Percentiles rank a stretch among this genome's conserved stretches.
Evolutionary conservation across 2,113 vertebrate species (phyloP).

Genomic region (Hippocampus abdominalis): DNA sequence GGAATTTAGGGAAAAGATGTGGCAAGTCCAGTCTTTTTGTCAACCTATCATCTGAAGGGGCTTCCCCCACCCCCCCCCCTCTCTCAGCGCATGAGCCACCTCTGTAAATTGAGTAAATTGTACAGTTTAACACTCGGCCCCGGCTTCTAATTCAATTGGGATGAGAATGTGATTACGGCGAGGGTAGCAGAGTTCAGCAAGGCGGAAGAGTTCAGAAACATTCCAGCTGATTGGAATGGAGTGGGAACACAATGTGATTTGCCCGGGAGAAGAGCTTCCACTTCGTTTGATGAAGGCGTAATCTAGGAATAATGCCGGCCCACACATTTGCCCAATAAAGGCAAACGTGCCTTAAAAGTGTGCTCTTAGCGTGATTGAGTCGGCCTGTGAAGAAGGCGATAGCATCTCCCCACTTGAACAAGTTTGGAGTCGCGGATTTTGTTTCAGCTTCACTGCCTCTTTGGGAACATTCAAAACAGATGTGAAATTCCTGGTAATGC

Average conservation of each 20-base stretch:
- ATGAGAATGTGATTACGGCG: constrained; percentile 45
- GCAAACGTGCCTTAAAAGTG: constrained; percentile 55
- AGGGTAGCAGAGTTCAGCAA: constrained; percentile 37
- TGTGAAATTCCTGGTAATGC: constrained; percentile 47
- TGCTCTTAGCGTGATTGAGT: constrained; percentile 69
- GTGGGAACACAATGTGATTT: constrained; percentile 53
- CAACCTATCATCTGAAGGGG: not conserved
- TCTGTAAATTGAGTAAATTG: constrained; percentile 36
- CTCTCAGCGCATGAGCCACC: constrained; percentile 2
- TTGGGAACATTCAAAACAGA: constrained; percentile 39
- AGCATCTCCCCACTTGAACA: constrained; percentile 15
- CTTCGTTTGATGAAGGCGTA: constrained; percentile 55
- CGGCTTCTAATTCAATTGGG: constrained; percentile 39
- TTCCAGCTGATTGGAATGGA: constrained; percentile 51
- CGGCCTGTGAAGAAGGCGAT: constrained; percentile 17
- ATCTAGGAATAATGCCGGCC: constrained; percentile 35
- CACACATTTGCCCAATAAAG: constrained; percentile 52
- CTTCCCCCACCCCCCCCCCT: not conserved
- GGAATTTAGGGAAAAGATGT: not conserved
- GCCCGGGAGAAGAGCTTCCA: constrained; percentile 27
- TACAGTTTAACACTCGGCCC: constrained; percentile 22
- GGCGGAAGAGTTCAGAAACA: constrained; percentile 45
- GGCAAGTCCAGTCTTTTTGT: constrained; percentile 18
- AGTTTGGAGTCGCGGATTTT: constrained; percentile 2
- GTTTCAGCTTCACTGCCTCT: constrained; percentile 11